Base-by-base conservation (phyloP, 2,797 vertebrate species). In the Megaceryle alcyon region DNA sequence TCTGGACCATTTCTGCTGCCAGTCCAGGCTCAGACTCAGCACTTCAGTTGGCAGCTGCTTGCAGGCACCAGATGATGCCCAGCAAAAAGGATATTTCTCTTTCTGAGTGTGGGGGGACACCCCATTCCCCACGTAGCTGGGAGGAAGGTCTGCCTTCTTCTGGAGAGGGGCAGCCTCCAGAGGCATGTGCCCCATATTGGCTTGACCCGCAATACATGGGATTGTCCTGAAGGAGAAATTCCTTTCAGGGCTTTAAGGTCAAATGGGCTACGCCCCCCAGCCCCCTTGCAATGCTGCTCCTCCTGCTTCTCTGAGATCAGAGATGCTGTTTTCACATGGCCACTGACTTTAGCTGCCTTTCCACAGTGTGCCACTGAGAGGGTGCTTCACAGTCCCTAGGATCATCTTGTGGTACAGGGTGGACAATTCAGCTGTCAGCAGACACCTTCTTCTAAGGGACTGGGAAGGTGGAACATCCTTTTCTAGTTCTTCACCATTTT, bases 271-370 rank as follows among this genome's bases (percentile, higher is more conserved):
- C 14, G 14, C 12, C 23, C 63, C 17, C 19, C 7, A 41, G 49
- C 10, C 13, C 20, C 37, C 53, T 49, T 8, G n/a, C 46, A 25
- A 5, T 53, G 10, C 14, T 2, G 7, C 41, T 84, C 14, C 53
- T 37, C 14, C 35, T 46, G 12, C 21, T 80, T 81, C 29, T 14
- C 31, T 51, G 59, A 28, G 16, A 18, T 54, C 60, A 75, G 33
- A 78, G 53, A 7, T 63, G 28, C 17, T 68, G 9, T 2, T 69
- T 84, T 60, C 12, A 5, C 21, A 33, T 0, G 4, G 33, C 29
- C 0, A 0, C 44, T 65, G 1, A 0, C 44, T 61, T 1, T 44
- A 54, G 37, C 51, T 53, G 31, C 15, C 41, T 73, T 66, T 26
- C 29, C 28, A 21, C 2, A 1, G 22, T 15, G 8, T 43, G 31